Conservation (phyloP, 1,140 invertebrate species). For the Daktulosphaira vitifoliae region DNA sequence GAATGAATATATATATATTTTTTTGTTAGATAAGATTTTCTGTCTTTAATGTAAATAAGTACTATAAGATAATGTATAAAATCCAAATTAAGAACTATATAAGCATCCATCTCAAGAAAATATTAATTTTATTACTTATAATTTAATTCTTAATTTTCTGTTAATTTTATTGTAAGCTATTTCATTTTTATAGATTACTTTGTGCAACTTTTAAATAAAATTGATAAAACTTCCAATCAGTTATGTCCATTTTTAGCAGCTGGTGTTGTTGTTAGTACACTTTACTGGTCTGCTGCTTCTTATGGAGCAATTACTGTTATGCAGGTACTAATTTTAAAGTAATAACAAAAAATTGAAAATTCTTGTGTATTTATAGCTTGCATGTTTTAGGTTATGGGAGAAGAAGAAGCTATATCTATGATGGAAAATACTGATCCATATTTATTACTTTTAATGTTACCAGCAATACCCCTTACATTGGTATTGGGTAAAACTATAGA, state of each 20-base stretch:
- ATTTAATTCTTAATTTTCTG: too few relatives aligned
- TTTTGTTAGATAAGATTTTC: too few relatives aligned
- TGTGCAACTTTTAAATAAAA: background rate
- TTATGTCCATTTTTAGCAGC: slow-evolving; percentile 87
- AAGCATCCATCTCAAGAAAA: too few relatives aligned
- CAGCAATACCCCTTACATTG: slow-evolving; percentile 84
- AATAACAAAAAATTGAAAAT: background rate
- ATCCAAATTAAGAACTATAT: too few relatives aligned
- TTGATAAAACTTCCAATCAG: slow-evolving; percentile 2
- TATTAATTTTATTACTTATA: too few relatives aligned
- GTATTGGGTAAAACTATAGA: slow-evolving; percentile 83
- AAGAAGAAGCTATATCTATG: slow-evolving; percentile 82
- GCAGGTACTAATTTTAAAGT: too few relatives aligned
- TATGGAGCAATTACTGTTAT: slow-evolving; percentile 94
- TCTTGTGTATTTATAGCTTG: background rate
- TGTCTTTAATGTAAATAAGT: too few relatives aligned
- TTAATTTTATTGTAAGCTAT: background rate
- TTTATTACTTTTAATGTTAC: slow-evolving; percentile 79
- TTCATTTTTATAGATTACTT: slow-evolving; percentile 3
- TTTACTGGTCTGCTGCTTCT: slow-evolving; percentile 95
- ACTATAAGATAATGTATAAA: too few relatives aligned
- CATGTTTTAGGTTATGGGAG: slow-evolving; percentile 63
- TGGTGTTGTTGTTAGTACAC: slow-evolving; percentile 79
- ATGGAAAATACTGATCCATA: slow-evolving; percentile 92
- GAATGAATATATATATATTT: too few relatives aligned